Evolutionary conservation across 2,888 invertebrate species (phyloP).

Genomic region (Apoderus coryli): DNA sequence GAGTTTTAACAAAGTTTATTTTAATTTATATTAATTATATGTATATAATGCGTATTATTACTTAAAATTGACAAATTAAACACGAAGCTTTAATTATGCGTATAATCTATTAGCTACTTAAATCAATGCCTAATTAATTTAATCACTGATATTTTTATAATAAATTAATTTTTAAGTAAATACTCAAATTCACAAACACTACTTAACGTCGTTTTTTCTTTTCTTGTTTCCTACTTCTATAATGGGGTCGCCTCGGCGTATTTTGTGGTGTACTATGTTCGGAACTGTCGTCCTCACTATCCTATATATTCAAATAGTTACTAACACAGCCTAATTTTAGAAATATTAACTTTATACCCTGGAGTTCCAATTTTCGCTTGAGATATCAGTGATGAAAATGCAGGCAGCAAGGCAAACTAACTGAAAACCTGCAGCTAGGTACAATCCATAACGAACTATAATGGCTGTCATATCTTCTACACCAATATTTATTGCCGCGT

Average conservation of each 20-base stretch:
- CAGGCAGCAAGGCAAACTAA: conserved; percentile 70
- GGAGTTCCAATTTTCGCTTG: conserved; percentile 33
- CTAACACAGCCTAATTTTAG: conserved; percentile 32
- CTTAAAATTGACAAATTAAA: too few relatives aligned
- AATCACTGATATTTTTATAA: too few relatives aligned
- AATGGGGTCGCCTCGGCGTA: conserved; percentile 47
- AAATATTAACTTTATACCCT: conserved; percentile 31
- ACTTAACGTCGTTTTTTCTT: conserved; percentile 59
- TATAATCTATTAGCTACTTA: too few relatives aligned
- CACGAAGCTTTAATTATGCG: too few relatives aligned
- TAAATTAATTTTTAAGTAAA: too few relatives aligned
- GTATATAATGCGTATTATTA: too few relatives aligned
- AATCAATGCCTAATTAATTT: too few relatives aligned
- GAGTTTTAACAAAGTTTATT: too few relatives aligned
- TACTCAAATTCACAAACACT: too few relatives aligned
- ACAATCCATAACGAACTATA: conserved; percentile 64
- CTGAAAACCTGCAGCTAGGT: conserved; percentile 79
- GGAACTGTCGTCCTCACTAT: conserved; percentile 59
- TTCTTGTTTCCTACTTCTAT: conserved; percentile 48
- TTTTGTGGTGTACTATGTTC: conserved; percentile 59
- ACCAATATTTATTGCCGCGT: conserved; percentile 36
- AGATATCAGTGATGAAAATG: conserved; percentile 56
- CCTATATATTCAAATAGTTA: too few relatives aligned
- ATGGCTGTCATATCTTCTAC: conserved; percentile 59
- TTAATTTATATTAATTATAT: too few relatives aligned